phyloP scores from a whole-genome alignment of 2,888 invertebrate species.

The Busseola fusca region DNA sequence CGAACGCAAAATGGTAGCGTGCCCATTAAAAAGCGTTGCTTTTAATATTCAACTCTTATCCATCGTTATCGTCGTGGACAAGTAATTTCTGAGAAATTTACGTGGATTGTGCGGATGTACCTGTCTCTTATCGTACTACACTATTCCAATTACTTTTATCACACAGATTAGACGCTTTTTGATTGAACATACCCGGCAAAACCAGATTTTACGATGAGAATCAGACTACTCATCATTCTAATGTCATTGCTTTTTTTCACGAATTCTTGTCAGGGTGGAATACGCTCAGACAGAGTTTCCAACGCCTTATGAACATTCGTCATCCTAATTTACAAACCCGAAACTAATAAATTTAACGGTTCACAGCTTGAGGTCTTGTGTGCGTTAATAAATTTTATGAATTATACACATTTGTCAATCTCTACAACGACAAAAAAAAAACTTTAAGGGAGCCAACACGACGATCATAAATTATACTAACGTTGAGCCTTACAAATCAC shows the following conservation, averaged over 20 bases:
- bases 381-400: slow-evolving; percentile 50
- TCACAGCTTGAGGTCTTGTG: slow-evolving; percentile 49
- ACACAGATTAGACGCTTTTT: slow-evolving; percentile 15
- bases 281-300: slow-evolving; percentile 16
- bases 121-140: slow-evolving; percentile 38
- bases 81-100: slow-evolving; percentile 41
- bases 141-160: slow-evolving; percentile 31
- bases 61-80: slow-evolving; percentile 41
- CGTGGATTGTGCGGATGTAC: slow-evolving; percentile 22
- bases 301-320: slow-evolving; percentile 38
- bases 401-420: slow-evolving; percentile 54
- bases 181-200: slow-evolving; percentile 14
- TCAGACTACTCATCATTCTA: slow-evolving; percentile 25
- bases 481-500: slow-evolving; percentile 39
- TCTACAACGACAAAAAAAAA: slow-evolving; percentile 45
- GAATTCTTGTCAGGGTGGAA: slow-evolving; percentile 7
- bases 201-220: slow-evolving; percentile 15
- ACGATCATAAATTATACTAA: slow-evolving; percentile 35
- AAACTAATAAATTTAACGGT: slow-evolving; percentile 44
- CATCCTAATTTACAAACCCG: slow-evolving; percentile 53
- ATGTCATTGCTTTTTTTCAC: slow-evolving; percentile 37
- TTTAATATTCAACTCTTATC: slow-evolving; percentile 36
- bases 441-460: slow-evolving; percentile 23
- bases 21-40: slow-evolving; percentile 4
- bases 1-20: slow-evolving; percentile 11